Conservation (phyloP, 1,140 invertebrate species). For the Thaumatotibia leucotreta region DNA sequence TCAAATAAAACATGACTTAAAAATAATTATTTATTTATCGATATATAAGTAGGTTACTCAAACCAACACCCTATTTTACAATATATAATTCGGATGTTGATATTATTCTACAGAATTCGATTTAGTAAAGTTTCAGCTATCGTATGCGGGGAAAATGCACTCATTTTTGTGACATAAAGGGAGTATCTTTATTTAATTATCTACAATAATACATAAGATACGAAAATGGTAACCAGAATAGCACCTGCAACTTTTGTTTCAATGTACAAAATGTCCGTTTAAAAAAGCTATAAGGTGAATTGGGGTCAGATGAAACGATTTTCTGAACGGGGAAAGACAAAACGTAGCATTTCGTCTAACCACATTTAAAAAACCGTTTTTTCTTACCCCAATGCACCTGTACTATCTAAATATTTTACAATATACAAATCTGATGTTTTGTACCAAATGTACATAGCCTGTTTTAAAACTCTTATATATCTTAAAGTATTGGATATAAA, state of each 20-base stretch:
- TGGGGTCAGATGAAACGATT: no score
- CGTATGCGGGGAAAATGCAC: slow-evolving; percentile 9
- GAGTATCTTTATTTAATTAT: slow-evolving; percentile 23
- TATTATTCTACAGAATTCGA: slow-evolving; percentile 17
- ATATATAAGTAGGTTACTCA: slow-evolving; percentile 64
- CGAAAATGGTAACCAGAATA: slow-evolving; percentile 63
- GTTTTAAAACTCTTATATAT: background rate
- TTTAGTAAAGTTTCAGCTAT: background rate
- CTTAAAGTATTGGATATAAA: slow-evolving; percentile 4
- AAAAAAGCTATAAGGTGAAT: no score
- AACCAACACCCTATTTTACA: slow-evolving; percentile 64
- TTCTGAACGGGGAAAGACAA: no score
- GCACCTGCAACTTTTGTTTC: slow-evolving; percentile 55
- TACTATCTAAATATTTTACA: background rate
- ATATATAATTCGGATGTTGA: slow-evolving; percentile 54
- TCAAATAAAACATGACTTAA: slow-evolving; percentile 18
- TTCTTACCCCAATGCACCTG: no score
- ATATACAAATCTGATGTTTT: slow-evolving; percentile 19
- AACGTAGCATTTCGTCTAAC: no score
- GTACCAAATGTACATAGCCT: background rate
- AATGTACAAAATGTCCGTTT: slow-evolving; percentile 27
- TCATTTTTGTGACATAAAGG: background rate
- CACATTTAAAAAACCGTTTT: no score
- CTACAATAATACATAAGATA: slow-evolving; percentile 38
- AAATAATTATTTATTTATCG: slow-evolving; percentile 65